Evolutionary conservation across 2,113 vertebrate genomes (phyloP).

Genomic region (Probosciger aterrimus): DNA sequence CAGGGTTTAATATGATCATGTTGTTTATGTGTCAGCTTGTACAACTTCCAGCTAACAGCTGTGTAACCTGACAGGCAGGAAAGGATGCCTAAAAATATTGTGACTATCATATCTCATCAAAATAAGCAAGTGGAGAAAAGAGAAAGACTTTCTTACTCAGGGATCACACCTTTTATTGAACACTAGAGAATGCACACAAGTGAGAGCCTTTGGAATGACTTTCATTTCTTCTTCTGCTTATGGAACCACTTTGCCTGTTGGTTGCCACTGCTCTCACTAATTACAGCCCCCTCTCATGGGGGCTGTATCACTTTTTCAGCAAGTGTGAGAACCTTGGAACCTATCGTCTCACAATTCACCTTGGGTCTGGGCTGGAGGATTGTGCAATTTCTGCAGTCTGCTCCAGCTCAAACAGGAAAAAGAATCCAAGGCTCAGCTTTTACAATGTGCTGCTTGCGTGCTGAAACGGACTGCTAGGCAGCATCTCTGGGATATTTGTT

Average conservation of each 20-base stretch:
- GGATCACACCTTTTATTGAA: slow-evolving; percentile 60
- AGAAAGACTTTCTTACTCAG: slow-evolving; percentile 29
- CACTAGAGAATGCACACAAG: slow-evolving; percentile 26
- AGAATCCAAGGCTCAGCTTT: slow-evolving; percentile 21
- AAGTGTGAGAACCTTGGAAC: slow-evolving; percentile 54
- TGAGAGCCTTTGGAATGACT: neutral
- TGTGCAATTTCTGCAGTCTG: slow-evolving; percentile 33
- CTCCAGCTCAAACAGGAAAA: slow-evolving; percentile 66
- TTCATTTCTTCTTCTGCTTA: slow-evolving; percentile 35
- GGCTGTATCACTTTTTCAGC: slow-evolving; percentile 44
- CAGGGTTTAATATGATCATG: neutral
- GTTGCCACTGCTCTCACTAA: slow-evolving; percentile 23
- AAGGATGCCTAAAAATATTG: slow-evolving; percentile 42
- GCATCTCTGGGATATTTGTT: slow-evolving; percentile 19
- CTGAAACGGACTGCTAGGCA: slow-evolving; percentile 1
- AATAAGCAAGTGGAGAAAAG: slow-evolving; percentile 63
- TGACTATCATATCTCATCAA: slow-evolving; percentile 61
- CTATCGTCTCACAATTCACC: neutral
- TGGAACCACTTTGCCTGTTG: slow-evolving; percentile 20
- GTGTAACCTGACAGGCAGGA: slow-evolving; percentile 47
- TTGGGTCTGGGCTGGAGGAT: slow-evolving; percentile 10
- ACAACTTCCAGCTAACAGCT: slow-evolving; percentile 14
- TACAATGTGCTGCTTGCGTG: slow-evolving; percentile 58
- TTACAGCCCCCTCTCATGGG: slow-evolving; percentile 17
- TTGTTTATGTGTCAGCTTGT: slow-evolving; percentile 1